Evolutionary conservation across 2,888 invertebrate genomes (phyloP), one percentile per base, ranked within the genome.

Genomic region (Adineta ricciae): DNA sequence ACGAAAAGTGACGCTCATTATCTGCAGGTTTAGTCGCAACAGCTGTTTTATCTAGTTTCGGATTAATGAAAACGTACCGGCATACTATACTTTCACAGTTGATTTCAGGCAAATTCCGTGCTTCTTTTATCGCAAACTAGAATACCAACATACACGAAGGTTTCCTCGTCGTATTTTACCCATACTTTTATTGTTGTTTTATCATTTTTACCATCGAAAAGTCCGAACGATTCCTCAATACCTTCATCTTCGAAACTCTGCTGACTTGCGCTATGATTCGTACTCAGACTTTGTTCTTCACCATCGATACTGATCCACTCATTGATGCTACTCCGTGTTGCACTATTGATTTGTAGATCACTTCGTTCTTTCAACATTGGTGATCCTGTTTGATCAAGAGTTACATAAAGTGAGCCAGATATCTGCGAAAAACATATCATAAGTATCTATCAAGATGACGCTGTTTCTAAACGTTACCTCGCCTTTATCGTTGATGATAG

Each of bases 401-500:
- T 11, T 9, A 36, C 32, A 84, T 56, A 19, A 8, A 56, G 24
- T 46, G 84, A 56, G 24, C 84, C 72, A 84, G 46, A 56, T 38
- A 82, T 54, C 56, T 84, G 3, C 9, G 1, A 16, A 46, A 46
- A 32, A 27, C 14, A 32, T 19, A 46, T 8, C n/a, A n/a, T n/a
- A n/a, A n/a, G n/a, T n/a, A n/a, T n/a, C n/a, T n/a, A n/a, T 9
- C 14, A 72, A 54, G n/a, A 19, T 50, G 50, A 9, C 5, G 8
- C 32, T 36, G 11, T 19, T 36, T 36, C 4, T 36, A 0, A 19
- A 32, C 46, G 88, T 86, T 87, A 91, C 91, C 92, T 98, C 97
- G 46, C 98, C 98, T 92, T 99, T 98, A 90, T 98, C 98, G 89
- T 96, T 97, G 89, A 99, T 98, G 88, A 99, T 97, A 32, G 99